Evolutionary conservation across 2,113 vertebrate species (phyloP), one percentile per base, ranked within the genome.

Genomic region (Oryzias celebensis): DNA sequence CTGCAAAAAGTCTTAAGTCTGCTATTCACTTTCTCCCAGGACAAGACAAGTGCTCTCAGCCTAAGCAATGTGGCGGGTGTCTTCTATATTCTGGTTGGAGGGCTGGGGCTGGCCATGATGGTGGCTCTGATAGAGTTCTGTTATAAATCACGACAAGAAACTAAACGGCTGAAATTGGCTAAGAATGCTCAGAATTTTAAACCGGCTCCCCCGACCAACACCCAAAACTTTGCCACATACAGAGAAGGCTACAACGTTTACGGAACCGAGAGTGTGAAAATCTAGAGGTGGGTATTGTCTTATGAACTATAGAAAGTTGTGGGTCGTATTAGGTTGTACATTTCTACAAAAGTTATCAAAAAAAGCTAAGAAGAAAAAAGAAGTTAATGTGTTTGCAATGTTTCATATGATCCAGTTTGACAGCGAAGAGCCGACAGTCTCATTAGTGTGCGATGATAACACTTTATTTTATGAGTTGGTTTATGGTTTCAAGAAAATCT

Each of bases 181-280:
- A 99, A 99, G 95, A 99, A 95, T 90, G 92, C 95, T 64, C 96
- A 99, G 94, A 99, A 94, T 90, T 99, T 98, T 97, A 99, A 99
- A 90, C 96, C 96, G 58, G 85, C 94, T 88, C 97, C 96, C 15
- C 91, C 96, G 86, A 93, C 95, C 93, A 99, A 94, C 92, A 97
- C 96, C 81, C 97, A 99, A 93, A 99, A 99, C 94, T 99, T 98
- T 58, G 96, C 97, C 84, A 99, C 97, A 72, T 98, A 99, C 95
- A 94, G 97, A 94, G 97, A 98, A 95, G 96, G 97, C 90, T 98
- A 98, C 95, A 98, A 99, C 73, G 97, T 99, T 86, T 99, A 99
- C 56, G 97, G 97, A 92, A 98, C 97, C 85, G 97, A 99, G 87
- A 99, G 97, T 82, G 96, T 99, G 92, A 99, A 98, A 91, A 99